These are phyloP conservation scores for Drosophila obscura DNA, from an alignment of 1,140 invertebrate genomes.

Conservation along the genomic window DNA sequence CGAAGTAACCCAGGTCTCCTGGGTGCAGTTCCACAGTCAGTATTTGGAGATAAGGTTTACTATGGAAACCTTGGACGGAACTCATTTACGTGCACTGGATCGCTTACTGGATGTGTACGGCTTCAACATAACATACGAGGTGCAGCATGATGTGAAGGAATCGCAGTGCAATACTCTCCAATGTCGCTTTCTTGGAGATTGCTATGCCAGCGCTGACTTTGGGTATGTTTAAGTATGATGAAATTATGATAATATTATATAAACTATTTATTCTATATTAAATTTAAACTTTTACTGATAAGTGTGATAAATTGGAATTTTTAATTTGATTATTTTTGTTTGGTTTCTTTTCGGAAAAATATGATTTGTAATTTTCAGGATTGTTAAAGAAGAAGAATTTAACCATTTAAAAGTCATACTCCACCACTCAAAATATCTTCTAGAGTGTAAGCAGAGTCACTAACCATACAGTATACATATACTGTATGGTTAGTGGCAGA, in stretches of 20 bases:
- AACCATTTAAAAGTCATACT: no score
- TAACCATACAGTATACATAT: no score
- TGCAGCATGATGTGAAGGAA: conserved; percentile 85
- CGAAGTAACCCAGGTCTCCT: conserved; percentile 88
- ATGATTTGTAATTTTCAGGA: no score
- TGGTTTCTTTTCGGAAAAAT: no score
- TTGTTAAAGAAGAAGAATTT: no score
- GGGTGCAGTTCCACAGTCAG: conserved; percentile 88
- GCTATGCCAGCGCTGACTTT: conserved; percentile 88
- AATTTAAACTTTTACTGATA: background rate
- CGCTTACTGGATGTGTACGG: conserved; percentile 93
- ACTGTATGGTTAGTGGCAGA: no score
- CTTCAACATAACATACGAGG: conserved; percentile 96
- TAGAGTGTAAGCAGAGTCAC: no score
- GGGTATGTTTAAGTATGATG: conserved; percentile 85
- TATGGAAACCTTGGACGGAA: conserved; percentile 90
- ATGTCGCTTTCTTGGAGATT: conserved; percentile 93
- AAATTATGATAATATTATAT: background rate
- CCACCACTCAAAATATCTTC: no score
- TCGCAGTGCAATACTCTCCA: conserved; percentile 90
- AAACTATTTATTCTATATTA: no score
- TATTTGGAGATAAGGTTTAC: conserved; percentile 92
- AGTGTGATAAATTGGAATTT: no score
- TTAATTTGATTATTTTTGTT: no score
- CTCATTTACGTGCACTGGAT: conserved; percentile 92